Evolutionary conservation across 2,797 vertebrate species (phyloP).

Genomic region (Neosilurus hyrtlii): DNA sequence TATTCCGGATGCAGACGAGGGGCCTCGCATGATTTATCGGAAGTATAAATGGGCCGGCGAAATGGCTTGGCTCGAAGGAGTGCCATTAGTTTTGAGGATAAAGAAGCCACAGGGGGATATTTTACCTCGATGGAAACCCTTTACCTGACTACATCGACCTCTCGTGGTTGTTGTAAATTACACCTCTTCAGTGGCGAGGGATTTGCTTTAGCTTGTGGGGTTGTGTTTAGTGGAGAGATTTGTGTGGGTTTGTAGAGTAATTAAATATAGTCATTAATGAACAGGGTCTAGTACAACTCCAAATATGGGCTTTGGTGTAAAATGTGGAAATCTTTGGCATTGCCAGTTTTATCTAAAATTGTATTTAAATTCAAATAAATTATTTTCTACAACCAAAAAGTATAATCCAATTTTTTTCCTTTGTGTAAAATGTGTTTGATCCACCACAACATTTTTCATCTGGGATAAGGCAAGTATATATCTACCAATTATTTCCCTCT

Average conservation of each 20-base stretch:
- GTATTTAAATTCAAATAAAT: too few species aligned
- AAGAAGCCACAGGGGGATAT: conserved; percentile 57
- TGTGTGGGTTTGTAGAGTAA: conserved; percentile 14
- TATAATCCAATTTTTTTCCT: too few species aligned
- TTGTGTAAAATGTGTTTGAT: too few species aligned
- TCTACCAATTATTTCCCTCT: too few species aligned
- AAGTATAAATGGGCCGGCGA: conserved; percentile 65
- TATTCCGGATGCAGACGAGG: conserved; percentile 67
- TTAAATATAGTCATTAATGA: background rate
- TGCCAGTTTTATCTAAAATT: background rate
- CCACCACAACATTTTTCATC: too few species aligned
- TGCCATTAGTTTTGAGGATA: conserved; percentile 64
- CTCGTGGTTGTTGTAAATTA: conserved; percentile 50
- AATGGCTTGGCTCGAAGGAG: conserved; percentile 58
- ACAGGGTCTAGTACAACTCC: background rate
- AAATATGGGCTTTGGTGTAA: background rate
- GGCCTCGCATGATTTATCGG: conserved; percentile 69
- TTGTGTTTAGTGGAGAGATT: conserved; percentile 14
- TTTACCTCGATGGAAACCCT: conserved; percentile 43
- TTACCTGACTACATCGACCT: conserved; percentile 50
- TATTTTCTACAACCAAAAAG: too few species aligned
- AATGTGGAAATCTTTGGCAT: background rate
- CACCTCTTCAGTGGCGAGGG: conserved; percentile 35
- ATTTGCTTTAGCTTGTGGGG: conserved; percentile 36
- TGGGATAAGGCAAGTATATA: background rate